phyloP scores from a whole-genome alignment of 2,113 vertebrate species.

The Parus major region DNA sequence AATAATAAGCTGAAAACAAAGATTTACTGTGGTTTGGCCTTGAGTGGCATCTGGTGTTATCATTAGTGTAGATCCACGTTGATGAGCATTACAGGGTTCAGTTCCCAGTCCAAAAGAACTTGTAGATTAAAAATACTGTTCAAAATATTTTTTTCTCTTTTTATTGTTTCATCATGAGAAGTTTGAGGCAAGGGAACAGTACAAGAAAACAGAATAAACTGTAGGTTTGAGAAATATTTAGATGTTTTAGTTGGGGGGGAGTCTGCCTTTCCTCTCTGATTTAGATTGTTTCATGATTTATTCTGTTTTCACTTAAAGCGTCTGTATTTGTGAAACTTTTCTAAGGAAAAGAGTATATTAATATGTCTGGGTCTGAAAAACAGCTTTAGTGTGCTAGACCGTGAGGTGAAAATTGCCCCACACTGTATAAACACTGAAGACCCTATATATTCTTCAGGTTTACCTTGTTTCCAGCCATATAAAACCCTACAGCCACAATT shows the following conservation, averaged over 20 bases:
- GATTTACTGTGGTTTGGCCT: not conserved
- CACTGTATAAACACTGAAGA: slow-evolving; percentile 29
- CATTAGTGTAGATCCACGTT: not conserved
- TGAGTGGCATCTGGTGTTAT: not conserved
- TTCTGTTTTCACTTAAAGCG: not conserved
- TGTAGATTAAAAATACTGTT: not conserved
- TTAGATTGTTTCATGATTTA: not conserved
- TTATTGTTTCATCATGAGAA: not conserved
- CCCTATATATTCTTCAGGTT: slow-evolving; percentile 27
- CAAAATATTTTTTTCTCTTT: not conserved
- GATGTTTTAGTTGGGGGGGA: not conserved
- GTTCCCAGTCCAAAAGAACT: not conserved
- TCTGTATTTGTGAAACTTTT: not conserved
- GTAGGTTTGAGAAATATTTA: not conserved
- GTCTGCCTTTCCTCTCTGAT: not conserved
- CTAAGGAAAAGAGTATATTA: not conserved
- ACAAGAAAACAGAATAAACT: not conserved
- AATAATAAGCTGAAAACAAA: not conserved
- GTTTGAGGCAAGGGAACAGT: not conserved
- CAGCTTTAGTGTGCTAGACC: not conserved
- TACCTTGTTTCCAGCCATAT: slow-evolving; percentile 32
- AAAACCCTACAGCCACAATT: not conserved
- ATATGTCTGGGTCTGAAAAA: slow-evolving; percentile 22
- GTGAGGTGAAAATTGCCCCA: not conserved
- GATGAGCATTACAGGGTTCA: slow-evolving; percentile 1